These are phyloP conservation scores for Sphaerophoria taeniata DNA, from an alignment of 2,888 invertebrate genomes.

Conservation along the genomic window DNA sequence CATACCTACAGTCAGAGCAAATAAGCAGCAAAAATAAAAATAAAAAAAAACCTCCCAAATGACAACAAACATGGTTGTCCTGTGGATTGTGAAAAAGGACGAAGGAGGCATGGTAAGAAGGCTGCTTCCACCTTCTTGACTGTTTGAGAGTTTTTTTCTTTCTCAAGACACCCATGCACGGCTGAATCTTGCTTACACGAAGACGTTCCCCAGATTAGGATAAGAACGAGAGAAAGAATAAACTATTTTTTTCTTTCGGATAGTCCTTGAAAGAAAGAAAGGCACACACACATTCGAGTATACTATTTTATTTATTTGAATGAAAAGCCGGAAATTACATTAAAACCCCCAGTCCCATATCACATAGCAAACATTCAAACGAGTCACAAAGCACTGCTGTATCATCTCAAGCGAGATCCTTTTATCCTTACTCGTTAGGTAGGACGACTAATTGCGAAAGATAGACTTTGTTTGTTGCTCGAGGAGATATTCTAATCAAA, in stretches of 20 bases:
- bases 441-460: slow-evolving; percentile 43
- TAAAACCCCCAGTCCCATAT: slow-evolving; percentile 47
- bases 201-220: slow-evolving; percentile 37
- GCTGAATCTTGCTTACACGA: slow-evolving; percentile 36
- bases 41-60: slow-evolving; percentile 34
- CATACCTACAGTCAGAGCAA: slow-evolving; percentile 43
- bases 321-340: slow-evolving; percentile 66
- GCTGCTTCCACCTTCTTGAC: slow-evolving; percentile 28
- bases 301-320: slow-evolving; percentile 54
- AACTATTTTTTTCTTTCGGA: slow-evolving; percentile 27
- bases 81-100: slow-evolving; percentile 14
- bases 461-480: slow-evolving; percentile 13
- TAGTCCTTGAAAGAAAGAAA: slow-evolving; percentile 42
- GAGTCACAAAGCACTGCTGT: slow-evolving; percentile 3
- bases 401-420: slow-evolving; percentile 34
- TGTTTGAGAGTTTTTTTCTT: slow-evolving; percentile 17
- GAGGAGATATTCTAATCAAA: slow-evolving; percentile 58
- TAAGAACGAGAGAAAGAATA: slow-evolving; percentile 1
- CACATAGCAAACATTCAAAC: slow-evolving; percentile 4
- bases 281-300: neutral
- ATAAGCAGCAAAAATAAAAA: slow-evolving; percentile 15
- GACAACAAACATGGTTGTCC: slow-evolving; percentile 63
- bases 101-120: slow-evolving; percentile 28
- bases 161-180: slow-evolving; percentile 26
- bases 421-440: neutral